Percentiles rank a stretch among this genome's conserved stretches.
These are phyloP conservation scores for Zaprionus taronus DNA, from an alignment of 1,140 invertebrate species.

Conservation along the genomic window DNA sequence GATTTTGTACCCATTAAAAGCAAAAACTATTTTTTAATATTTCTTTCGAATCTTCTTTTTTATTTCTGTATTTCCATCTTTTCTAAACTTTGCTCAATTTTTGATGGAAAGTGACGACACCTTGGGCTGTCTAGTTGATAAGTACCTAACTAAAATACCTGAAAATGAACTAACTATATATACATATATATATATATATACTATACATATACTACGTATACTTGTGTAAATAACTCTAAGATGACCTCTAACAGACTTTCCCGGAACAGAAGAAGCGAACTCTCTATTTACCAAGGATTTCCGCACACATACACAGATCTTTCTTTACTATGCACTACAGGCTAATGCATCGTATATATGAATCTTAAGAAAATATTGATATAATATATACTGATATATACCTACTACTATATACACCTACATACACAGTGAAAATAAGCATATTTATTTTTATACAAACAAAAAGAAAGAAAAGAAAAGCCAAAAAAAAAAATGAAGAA, in stretches of 20 bases:
- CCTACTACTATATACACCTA: not conserved
- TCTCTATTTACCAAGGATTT: conserved; percentile 52
- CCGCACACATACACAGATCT: conserved; percentile 34
- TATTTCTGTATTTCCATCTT: not conserved
- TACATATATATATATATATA: conserved; percentile 51
- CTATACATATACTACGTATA: conserved; percentile 6
- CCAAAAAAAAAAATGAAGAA: conserved; percentile 15
- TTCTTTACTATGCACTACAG: conserved; percentile 53
- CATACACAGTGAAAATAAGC: conserved; percentile 26
- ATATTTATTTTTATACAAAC: conserved; percentile 83
- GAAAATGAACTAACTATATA: conserved; percentile 55
- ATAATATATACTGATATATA: conserved; percentile 34
- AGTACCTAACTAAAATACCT: conserved; percentile 77
- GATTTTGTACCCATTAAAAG: conserved; percentile 58
- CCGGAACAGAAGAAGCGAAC: conserved; percentile 21
- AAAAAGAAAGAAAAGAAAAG: conserved; percentile 27
- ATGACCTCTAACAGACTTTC: conserved; percentile 68
- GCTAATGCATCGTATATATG: conserved; percentile 22
- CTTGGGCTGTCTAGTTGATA: conserved; percentile 64
- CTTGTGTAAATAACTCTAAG: conserved; percentile 38
- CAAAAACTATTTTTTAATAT: conserved; percentile 41
- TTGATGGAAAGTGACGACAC: conserved; percentile 16
- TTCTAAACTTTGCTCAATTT: conserved; percentile 65
- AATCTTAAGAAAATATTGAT: conserved; percentile 32
- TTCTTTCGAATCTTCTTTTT: conserved; percentile 13